Percentiles rank a stretch among this genome's conserved stretches.
Evolutionary conservation across 2,797 vertebrate species (phyloP).

Genomic region (Falco peregrinus): DNA sequence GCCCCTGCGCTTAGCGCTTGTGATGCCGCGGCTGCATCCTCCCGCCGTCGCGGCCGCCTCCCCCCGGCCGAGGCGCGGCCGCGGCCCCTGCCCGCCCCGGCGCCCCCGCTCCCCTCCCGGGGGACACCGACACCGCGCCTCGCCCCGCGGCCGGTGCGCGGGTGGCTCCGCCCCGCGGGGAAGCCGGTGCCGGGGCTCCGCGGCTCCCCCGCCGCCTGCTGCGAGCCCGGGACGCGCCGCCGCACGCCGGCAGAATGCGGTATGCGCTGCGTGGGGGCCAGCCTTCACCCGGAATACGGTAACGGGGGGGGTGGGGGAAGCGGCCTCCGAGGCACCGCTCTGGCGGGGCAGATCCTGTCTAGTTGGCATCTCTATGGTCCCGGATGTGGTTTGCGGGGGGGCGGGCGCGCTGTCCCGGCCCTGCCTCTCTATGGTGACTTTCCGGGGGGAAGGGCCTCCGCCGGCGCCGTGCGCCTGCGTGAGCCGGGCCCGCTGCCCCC

Average conservation of each 20-base stretch:
- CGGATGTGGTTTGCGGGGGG: neutral
- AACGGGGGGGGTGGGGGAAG: accelerated
- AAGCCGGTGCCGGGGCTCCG: no score
- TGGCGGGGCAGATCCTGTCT: neutral
- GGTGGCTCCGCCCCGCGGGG: no score
- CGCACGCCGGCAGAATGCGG: neutral
- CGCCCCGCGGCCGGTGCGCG: no score
- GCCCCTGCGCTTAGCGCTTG: no score
- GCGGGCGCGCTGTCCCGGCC: neutral
- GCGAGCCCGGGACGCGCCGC: no score
- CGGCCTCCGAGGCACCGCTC: neutral
- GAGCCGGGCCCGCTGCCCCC: conserved; percentile 29
- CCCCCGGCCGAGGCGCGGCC: no score
- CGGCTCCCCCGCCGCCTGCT: no score
- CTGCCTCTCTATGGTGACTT: neutral
- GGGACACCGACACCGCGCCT: accelerated
- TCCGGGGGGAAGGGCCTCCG: neutral
- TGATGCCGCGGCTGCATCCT: no score
- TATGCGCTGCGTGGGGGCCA: accelerated
- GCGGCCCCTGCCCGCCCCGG: neutral
- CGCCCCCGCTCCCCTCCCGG: neutral
- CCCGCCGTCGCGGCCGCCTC: no score
- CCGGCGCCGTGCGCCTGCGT: conserved; percentile 46
- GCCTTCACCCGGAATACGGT: neutral
- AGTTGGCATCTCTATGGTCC: neutral